A percentile compares a stretch with the other conserved stretches of the same genome.
Conservation (phyloP, 2,113 vertebrate species). For the Paraplagusia blochii region DNA sequence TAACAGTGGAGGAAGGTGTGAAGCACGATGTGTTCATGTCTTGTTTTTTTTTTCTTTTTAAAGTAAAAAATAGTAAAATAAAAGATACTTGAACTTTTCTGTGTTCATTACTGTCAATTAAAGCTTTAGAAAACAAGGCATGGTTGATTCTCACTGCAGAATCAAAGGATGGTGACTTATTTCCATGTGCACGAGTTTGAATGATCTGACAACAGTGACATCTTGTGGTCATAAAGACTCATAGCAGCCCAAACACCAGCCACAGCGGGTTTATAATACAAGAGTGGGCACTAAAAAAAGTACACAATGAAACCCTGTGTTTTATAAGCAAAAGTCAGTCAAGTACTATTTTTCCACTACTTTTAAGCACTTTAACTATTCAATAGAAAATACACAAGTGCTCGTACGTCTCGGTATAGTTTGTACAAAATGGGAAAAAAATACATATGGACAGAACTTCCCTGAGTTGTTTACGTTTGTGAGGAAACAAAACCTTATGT, state of each 20-base stretch:
- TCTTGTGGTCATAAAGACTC: conserved; percentile 45
- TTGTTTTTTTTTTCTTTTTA: conserved; percentile 9
- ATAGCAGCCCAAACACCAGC: conserved; percentile 31
- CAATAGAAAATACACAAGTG: conserved; percentile 43
- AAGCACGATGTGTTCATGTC: conserved; percentile 24
- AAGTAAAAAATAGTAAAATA: neutral
- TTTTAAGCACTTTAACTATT: conserved; percentile 11
- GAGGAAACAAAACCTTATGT: conserved; percentile 39
- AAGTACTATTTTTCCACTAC: conserved; percentile 13
- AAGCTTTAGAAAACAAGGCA: conserved; percentile 14
- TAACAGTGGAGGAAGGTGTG: conserved; percentile 45
- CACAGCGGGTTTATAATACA: conserved; percentile 11
- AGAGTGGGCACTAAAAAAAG: neutral
- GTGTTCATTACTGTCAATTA: neutral
- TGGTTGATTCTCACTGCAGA: conserved; percentile 19
- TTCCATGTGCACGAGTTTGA: conserved; percentile 22
- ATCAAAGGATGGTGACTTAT: neutral
- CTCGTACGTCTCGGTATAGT: conserved; percentile 18
- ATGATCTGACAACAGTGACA: conserved; percentile 47
- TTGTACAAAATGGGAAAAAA: conserved; percentile 50
- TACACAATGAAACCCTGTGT: conserved; percentile 13
- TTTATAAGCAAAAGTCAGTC: conserved; percentile 16
- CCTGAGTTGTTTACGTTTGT: conserved; percentile 58
- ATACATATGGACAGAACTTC: conserved; percentile 32
- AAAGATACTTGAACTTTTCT: neutral